Evolutionary conservation across 2,888 invertebrate genomes (phyloP), one percentile per base, ranked within the genome.

Genomic region (Alcis repandata): DNA sequence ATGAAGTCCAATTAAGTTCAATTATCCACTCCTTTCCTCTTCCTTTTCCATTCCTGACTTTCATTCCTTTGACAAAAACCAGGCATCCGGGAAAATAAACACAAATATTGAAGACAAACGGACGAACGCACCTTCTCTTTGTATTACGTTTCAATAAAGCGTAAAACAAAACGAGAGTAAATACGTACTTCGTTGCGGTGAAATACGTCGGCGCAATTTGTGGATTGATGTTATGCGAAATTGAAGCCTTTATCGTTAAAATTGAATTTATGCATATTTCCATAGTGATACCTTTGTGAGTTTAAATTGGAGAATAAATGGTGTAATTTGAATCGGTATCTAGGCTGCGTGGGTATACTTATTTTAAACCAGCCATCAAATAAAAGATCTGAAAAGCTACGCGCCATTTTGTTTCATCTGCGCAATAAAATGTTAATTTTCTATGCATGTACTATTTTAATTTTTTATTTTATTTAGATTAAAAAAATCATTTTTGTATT

Each of bases 111-210:
- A 52, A 52, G 52, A 38, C 52, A 52, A 52, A 52, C 38, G 38
- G 38, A 52, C 20, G 17, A 17, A 11, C 17, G 1, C 38, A 10
- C 17, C 32, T n/a, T 46, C 46, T n/a, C 52, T 38, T 52, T 38
- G 15, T 52, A 3, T 51, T 33, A 20, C 38, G n/a, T 33, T 38
- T 38, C 38, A 52, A 52, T 52, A 36, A 52, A 52, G 19, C 33
- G n/a, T n/a, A n/a, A 38, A 20, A 52, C 52, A 38, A 52, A 33
- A 52, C 13, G 38, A 36, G 17, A 33, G 49, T 17, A 33, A 49
- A 49, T 49, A 52, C 20, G n/a, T 52, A 52, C 52, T 52, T 52
- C n/a, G 38, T 38, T 38, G 13, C 13, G 51, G 51, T 32, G 32
- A 48, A 1, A 48, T 19, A 10, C 13, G n/a, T 41, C 8, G 41